phyloP scores from a whole-genome alignment of 2,888 invertebrate species.

The Leucoma salicis region DNA sequence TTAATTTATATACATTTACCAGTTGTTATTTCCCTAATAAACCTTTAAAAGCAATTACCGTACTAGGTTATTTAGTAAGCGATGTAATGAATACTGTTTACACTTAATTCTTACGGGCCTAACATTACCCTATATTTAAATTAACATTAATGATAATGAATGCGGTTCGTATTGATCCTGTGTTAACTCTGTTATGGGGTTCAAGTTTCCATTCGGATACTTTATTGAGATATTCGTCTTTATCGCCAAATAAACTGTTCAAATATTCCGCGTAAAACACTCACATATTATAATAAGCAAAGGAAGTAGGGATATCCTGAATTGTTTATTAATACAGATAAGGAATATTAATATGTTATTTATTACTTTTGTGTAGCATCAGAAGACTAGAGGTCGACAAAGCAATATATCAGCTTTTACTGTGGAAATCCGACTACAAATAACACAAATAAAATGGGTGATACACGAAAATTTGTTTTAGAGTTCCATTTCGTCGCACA shows the following conservation, averaged over 20 bases:
- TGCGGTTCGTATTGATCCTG: constrained; percentile 47
- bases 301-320: background rate
- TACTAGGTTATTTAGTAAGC: background rate
- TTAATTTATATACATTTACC: no score
- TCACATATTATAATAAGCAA: background rate
- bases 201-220: constrained; percentile 25
- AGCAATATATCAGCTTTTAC: background rate
- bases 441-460: constrained; percentile 1
- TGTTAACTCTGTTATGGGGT: constrained; percentile 32
- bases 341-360: background rate
- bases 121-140: constrained; percentile 26
- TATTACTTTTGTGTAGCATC: background rate
- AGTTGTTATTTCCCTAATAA: no score
- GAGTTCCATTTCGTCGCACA: constrained; percentile 16
- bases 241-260: constrained; percentile 28
- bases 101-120: constrained; percentile 10
- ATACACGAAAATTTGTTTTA: constrained; percentile 7
- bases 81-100: background rate
- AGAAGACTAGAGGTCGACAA: background rate
- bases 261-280: constrained; percentile 17
- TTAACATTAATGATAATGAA: constrained; percentile 61
- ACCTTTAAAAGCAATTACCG: no score
- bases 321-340: background rate
- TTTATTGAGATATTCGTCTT: constrained; percentile 33
- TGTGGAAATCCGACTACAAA: constrained; percentile 2